These are phyloP conservation scores for Poeciliopsis turrubarensis DNA, from an alignment of 2,113 vertebrate species.

Conservation along the genomic window DNA sequence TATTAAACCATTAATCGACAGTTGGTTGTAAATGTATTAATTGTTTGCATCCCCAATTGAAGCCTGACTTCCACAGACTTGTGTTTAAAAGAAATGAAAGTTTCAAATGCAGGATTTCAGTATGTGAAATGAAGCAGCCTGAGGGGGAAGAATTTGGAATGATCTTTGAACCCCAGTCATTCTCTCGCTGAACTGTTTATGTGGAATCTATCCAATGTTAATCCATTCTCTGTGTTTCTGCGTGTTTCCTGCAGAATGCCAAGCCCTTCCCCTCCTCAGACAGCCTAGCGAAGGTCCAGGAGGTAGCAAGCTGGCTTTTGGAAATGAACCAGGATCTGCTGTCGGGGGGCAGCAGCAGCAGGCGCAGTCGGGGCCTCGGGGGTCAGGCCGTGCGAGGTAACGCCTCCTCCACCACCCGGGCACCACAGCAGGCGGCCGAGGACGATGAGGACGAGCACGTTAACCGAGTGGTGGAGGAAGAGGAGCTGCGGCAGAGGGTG, in stretches of 20 bases:
- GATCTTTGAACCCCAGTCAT: not conserved
- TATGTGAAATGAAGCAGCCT: not conserved
- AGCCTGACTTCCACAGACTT: not conserved
- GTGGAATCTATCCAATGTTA: not conserved
- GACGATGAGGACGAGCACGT: constrained; percentile 87
- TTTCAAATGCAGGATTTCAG: not conserved
- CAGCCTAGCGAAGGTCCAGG: constrained; percentile 99
- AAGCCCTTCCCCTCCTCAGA: constrained; percentile 97
- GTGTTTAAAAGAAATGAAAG: not conserved
- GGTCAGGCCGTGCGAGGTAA: constrained; percentile 91
- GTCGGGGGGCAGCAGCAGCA: constrained; percentile 98
- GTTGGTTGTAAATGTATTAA: too few species aligned
- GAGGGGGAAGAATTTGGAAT: not conserved
- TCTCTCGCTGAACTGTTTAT: not conserved
- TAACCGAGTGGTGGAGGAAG: constrained; percentile 92
- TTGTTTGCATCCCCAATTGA: too few species aligned
- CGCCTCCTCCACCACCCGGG: constrained; percentile 88
- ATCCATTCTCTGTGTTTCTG: not conserved
- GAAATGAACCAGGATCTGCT: constrained; percentile 99
- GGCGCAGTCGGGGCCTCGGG: constrained; percentile 89
- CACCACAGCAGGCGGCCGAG: constrained; percentile 90
- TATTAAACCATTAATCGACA: too few species aligned
- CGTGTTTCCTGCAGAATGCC: constrained; percentile 86
- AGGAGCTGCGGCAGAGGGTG: constrained; percentile 81
- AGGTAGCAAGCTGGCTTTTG: constrained; percentile 99